Percentiles rank a stretch among this genome's conserved stretches.
Conservation (phyloP, 2,797 vertebrate species). For the Sebastiscus tertius region DNA sequence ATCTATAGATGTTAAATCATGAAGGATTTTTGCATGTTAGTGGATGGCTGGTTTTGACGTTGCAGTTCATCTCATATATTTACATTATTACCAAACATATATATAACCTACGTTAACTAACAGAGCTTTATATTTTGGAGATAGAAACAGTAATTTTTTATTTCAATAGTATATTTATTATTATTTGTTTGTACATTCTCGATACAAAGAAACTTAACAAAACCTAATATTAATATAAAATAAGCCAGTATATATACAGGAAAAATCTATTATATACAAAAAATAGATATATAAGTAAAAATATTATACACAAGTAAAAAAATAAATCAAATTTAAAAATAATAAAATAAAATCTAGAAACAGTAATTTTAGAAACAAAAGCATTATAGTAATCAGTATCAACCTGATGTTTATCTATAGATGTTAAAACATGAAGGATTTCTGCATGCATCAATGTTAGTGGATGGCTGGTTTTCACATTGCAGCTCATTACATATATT, state of each 20-base stretch:
- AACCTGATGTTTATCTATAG: background rate
- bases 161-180: too few relatives aligned
- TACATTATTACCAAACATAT: rapidly evolving
- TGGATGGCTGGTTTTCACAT: background rate
- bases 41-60: background rate
- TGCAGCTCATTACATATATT: background rate
- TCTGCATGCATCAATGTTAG: background rate
- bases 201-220: too few relatives aligned
- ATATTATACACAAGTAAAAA: too few relatives aligned
- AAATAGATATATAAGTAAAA: too few relatives aligned
- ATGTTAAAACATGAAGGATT: background rate
- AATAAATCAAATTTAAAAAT: too few relatives aligned
- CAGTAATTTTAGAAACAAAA: too few relatives aligned
- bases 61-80: background rate
- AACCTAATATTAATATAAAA: too few relatives aligned
- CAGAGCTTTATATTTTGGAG: background rate
- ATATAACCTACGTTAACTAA: rapidly evolving
- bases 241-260: too few relatives aligned
- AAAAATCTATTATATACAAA: too few relatives aligned
- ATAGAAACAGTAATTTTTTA: too few relatives aligned
- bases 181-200: too few relatives aligned
- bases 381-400: rapidly evolving
- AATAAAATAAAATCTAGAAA: too few relatives aligned
- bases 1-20: background rate
- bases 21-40: background rate